Evolutionary conservation across 2,113 vertebrate species (phyloP).

Genomic region (Notothenia coriiceps): DNA sequence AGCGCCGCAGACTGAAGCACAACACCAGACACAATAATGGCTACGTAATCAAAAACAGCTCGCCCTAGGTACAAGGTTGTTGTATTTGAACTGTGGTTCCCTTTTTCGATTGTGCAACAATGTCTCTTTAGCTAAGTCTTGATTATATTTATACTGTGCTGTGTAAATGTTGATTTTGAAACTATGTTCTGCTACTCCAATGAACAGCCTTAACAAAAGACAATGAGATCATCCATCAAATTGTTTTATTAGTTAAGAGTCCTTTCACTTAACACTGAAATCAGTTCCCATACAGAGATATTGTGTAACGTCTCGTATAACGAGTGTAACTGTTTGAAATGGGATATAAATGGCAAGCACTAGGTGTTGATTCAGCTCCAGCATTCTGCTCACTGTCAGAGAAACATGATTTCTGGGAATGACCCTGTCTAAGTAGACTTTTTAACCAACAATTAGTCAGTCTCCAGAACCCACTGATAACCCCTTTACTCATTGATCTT

Average conservation of each 20-base stretch:
- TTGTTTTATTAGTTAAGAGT: not conserved
- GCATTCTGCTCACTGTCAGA: conserved; percentile 73
- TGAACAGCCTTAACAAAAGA: conserved; percentile 12
- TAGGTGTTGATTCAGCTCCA: conserved; percentile 54
- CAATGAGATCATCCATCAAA: conserved; percentile 5
- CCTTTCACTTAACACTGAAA: conserved; percentile 11
- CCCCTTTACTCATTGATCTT: conserved; percentile 54
- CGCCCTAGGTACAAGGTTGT: not conserved
- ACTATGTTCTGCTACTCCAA: not conserved
- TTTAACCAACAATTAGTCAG: conserved; percentile 55
- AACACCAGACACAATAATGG: conserved; percentile 15
- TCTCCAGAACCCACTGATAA: conserved; percentile 55
- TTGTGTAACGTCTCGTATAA: conserved; percentile 55
- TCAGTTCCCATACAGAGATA: conserved; percentile 43
- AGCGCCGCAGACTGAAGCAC: not conserved
- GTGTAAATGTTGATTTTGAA: conserved; percentile 10
- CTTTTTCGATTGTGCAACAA: conserved; percentile 16
- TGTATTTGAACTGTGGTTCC: conserved; percentile 11
- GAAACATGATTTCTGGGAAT: conserved; percentile 68
- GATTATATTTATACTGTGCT: not conserved
- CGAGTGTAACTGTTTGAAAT: conserved; percentile 36
- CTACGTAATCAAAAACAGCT: conserved; percentile 22
- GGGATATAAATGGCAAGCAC: conserved; percentile 66
- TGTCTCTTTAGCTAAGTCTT: not conserved
- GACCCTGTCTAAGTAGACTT: conserved; percentile 41